Base-by-base conservation (phyloP, 1,140 invertebrate genomes). In the Helicoverpa armigera region DNA sequence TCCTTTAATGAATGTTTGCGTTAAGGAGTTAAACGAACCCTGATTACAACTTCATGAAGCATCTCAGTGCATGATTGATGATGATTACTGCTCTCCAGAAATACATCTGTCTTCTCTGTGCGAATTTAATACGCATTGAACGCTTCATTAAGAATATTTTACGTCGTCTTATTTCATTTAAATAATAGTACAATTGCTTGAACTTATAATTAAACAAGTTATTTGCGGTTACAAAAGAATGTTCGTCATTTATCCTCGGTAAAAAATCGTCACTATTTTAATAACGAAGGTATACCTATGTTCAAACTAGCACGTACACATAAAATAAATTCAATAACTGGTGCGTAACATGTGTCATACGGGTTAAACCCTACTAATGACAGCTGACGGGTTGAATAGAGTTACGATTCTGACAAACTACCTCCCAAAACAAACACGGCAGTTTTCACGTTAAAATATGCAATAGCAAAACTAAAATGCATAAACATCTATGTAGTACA, bases 281-380 rank as follows among this genome's bases (percentile, higher is more conserved):
- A 16, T 58, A 18, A 58, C 5, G 1, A 16, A 13, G n/a, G 4
- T 16, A 67, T 35, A 18, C 43, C n/a, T 18, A 67, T 51, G 43
- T 16, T 18, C 65, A 16, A 3, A 69, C 50, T 43, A 50, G n/a
- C 16, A 69, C 65, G 63, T 67, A 23, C 2, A n/a, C 65, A 69
- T 10, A 67, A 16, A 16, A 67, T 14, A 11, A 48, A 18, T 60
- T 12, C 11, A 10, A 67, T 67, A 50, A 51, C 16, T 50, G n/a
- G 43, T 50, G 65, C 65, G 65, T 69, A 13, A 50, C 35, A 11
- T 69, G 43, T 16, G 65, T 69, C 65, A 69, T 50, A 50, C 43
- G 65, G 65, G 65, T 69, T 51, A 48, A 50, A 69, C 65, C 43
- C 13, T 5, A 16, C 65, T 69, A 69, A 69, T 50, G 65, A 69